Base-by-base conservation (phyloP, 2,797 vertebrate species). In the Liasis olivaceus region DNA sequence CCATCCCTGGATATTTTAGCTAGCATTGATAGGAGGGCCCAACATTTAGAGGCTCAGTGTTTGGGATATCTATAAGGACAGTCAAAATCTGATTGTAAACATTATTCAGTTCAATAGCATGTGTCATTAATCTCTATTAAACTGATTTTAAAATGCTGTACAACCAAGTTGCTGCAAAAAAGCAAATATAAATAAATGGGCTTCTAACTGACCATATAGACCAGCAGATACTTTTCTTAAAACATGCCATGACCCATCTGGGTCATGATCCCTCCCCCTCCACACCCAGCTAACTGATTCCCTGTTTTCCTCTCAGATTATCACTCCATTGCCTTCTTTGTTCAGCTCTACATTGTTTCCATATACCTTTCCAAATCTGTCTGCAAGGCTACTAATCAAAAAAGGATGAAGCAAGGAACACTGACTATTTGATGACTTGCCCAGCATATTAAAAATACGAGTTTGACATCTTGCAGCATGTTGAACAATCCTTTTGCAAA, bases 281-380 rank as follows among this genome's bases (percentile, higher is more conserved):
- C 93, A 90, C 96, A 90, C 92, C 96, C 51, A 84, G 85, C 96
- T 96, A 95, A 97, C 96, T 94, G 94, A 97, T 96, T 97, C 96
- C 95, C 96, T 96, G 96, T 95, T 96, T 96, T 96, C 96, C 96
- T 97, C 96, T 97, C 96, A 97, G 96, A 97, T 97, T 97, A 97
- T 97, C 96, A 97, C 97, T 97, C 95, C 94, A 91, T 94, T 95
- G 95, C 92, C 94, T 95, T 95, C 96, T 97, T 97, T 97, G 96
- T 97, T 97, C 96, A 96, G 96, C 96, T 90, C 94, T 93, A 95
- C 95, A 96, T 96, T 96, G 95, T 97, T 97, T 97, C 97, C 96
- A 96, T 95, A 96, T 96, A 96, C 96, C 94, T 96, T 95, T 97
- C 97, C 96, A 97, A 96, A 95, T 91, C 94, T 0, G 95, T 96